Evolutionary conservation across 2,888 invertebrate genomes (phyloP).

Genomic region (Tenthredo mesomela): DNA sequence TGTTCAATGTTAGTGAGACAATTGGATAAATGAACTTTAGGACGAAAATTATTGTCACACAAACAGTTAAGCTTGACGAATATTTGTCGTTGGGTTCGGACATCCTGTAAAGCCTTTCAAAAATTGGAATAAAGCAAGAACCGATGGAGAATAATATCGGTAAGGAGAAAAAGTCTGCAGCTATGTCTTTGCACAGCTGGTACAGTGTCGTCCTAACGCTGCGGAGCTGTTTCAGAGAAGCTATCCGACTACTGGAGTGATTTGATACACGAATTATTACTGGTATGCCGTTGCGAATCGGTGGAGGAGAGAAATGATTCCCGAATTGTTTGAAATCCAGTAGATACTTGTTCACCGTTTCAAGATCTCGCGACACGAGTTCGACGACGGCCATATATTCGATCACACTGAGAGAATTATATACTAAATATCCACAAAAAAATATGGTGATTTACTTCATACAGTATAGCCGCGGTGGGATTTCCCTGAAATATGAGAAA

Average conservation of each 20-base stretch:
- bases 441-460: too few species aligned
- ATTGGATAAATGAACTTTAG: not conserved
- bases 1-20: not conserved
- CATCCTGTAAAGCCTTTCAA: not conserved
- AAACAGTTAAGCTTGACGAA: not conserved
- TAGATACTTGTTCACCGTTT: not conserved
- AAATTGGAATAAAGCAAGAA: not conserved
- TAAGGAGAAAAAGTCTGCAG: constrained; percentile 19
- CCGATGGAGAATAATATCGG: constrained; percentile 9
- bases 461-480: too few species aligned
- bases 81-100: not conserved
- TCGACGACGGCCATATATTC: too few species aligned
- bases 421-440: too few species aligned
- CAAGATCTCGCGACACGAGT: too few species aligned
- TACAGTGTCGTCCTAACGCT: not conserved
- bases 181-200: not conserved
- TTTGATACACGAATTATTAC: not conserved
- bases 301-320: not conserved
- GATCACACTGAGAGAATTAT: too few species aligned
- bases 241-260: not conserved
- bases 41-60: not conserved
- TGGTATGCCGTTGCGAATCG: not conserved
- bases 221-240: not conserved
- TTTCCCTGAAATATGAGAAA: too few species aligned
- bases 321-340: not conserved